Base-by-base conservation (phyloP, 2,888 invertebrate genomes). In the Tiphia femorata region DNA sequence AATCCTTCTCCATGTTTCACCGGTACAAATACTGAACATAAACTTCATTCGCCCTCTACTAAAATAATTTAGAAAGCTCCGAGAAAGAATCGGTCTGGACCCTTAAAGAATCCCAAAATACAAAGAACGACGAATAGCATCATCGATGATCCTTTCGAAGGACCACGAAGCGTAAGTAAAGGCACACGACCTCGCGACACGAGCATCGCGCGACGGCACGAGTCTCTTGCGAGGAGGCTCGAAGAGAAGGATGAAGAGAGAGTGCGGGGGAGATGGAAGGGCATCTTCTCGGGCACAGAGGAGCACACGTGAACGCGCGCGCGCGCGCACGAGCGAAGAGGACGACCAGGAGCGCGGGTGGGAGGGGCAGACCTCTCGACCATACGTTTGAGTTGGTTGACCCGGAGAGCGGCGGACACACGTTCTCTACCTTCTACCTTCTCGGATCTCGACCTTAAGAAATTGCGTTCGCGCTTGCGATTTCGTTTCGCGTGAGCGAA, bases 311-410 rank as follows among this genome's bases (percentile, higher is more conserved):
- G 68, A 69, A 66, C 65, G 67, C 64, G 70, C 63, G 66, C 67
- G 72, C 72, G 69, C 66, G 67, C 68, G 71, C 69, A 70, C 66
- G 67, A 69, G 65, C 64, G 64, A 70, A 65, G 62, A 33, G 33
- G 20, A 41, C 12, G 10, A 46, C 14, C 23, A 58, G 62, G 67
- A 70, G n/a, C n/a, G n/a, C n/a, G n/a, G 65, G 72, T 52, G 66
- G 69, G 75, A 71, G 75, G 73, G 71, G 73, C 73, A 64, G n/a
- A n/a, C n/a, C n/a, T 60, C 56, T 60, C 67, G 67, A 69, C 72
- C 73, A 71, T 73, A 76, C 77, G 74, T 75, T 74, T 75, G 77
- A 82, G 81, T 82, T 82, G 81, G 78, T 81, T 81, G 81, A 81
- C 81, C 81, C 77, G 80, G 67, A 77, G n/a, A n/a, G n/a, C n/a